Conservation (phyloP, 2,113 vertebrate species). For the Xerus inauris region DNA sequence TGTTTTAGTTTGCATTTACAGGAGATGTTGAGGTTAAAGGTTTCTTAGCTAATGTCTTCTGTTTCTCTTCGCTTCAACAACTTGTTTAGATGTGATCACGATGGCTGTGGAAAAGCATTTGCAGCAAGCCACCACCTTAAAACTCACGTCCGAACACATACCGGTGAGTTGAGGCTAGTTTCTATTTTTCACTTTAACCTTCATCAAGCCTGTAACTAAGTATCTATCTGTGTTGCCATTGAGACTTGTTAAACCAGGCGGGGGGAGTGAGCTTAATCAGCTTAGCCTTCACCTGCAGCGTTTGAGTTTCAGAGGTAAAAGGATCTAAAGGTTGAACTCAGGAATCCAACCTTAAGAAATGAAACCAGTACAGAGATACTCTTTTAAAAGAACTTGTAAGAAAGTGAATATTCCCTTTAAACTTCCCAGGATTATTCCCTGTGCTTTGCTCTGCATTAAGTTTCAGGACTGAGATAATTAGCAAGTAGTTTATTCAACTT, state of each 20-base stretch:
- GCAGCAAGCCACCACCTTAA: slow-evolving; percentile 99
- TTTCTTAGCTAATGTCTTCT: slow-evolving; percentile 11
- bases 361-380: slow-evolving; percentile 29
- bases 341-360: slow-evolving; percentile 39
- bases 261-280: neutral
- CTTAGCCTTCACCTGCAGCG: neutral
- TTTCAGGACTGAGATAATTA: slow-evolving; percentile 11
- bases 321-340: slow-evolving; percentile 1
- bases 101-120: slow-evolving; percentile 99
- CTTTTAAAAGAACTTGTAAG: neutral
- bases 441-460: neutral
- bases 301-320: slow-evolving; percentile 25
- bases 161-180: slow-evolving; percentile 87
- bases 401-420: neutral
- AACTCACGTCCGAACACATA: slow-evolving; percentile 98
- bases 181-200: neutral
- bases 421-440: neutral
- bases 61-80: slow-evolving; percentile 64
- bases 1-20: neutral
- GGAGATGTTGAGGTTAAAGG: neutral
- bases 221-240: neutral
- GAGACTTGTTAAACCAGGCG: neutral
- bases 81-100: slow-evolving; percentile 94
- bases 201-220: neutral
- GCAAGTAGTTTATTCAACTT: neutral